Base-by-base conservation (phyloP, 2,113 vertebrate genomes). In the Dascyllus trimaculatus region DNA sequence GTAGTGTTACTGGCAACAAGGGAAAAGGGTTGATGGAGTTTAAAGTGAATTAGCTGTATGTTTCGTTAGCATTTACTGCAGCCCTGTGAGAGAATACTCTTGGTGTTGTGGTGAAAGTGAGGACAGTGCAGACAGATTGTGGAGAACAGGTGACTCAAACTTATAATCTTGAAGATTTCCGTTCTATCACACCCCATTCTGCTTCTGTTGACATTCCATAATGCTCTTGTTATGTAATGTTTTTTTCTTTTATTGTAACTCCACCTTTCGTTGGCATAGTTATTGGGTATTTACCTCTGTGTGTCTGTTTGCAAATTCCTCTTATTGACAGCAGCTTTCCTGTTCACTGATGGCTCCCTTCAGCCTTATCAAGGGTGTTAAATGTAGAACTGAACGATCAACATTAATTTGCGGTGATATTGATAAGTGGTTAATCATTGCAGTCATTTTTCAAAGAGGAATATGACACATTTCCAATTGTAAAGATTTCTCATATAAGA, bases 41-140 rank as follows among this genome's bases (percentile, higher is more conserved):
- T 92, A 75, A 89, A 90, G 81, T 90, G 82, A 89, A 93, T 90
- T 90, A 86, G 90, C 72, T 88, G 71, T 82, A 82, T 80, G 82
- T 92, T 93, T 87, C 45, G 43, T 87, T 80, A 77, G 65, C 58
- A 64, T 82, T 83, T 84, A 78, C 75, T 72, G 75, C 73, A 64
- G 80, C 75, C 67, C 75, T 40, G 22, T 40, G 79, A 83, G 60
- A 67, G 65, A 64, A 60, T 71, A 58, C 74, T 32, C 45, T 71
- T 68, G 80, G 73, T 79, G 73, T 87, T 78, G 72, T 76, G 22
- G n/a, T 71, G 22, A 65, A 74, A 58, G 63, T 21, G 49, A 24
- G 11, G 63, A 60, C 21, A n/a, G 54, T 25, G 21, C 53, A 73
- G 48, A 81, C 46, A 68, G 49, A 38, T n/a, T 35, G 45, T 6